phyloP scores from a whole-genome alignment of 1,140 invertebrate genomes.

The Drosophila sturtevanti region DNA sequence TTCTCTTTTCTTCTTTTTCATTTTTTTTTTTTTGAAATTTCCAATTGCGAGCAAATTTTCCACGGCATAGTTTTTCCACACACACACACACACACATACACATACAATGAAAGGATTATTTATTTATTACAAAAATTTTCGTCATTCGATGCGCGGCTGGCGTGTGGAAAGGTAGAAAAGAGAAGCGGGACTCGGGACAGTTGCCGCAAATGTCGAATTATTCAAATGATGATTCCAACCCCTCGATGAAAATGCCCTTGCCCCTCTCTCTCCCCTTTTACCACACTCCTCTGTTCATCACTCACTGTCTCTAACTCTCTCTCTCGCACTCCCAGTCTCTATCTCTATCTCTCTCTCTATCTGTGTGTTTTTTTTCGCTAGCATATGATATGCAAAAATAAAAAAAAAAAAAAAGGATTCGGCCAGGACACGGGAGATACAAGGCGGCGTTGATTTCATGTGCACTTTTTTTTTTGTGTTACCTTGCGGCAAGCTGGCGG shows the following conservation, averaged over 20 bases:
- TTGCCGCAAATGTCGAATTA: slow-evolving; percentile 77
- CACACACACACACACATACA: slow-evolving; percentile 38
- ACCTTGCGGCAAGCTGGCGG: slow-evolving; percentile 74
- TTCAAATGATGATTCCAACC: slow-evolving; percentile 80
- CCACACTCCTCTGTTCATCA: slow-evolving; percentile 3
- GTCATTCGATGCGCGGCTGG: slow-evolving; percentile 75
- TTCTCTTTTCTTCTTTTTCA: slow-evolving; percentile 54
- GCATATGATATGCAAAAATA: slow-evolving; percentile 68
- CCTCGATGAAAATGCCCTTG: slow-evolving; percentile 25
- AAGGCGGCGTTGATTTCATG: slow-evolving; percentile 68
- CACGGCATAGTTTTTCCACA: slow-evolving; percentile 57
- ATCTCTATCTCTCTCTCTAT: no score
- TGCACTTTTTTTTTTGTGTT: slow-evolving; percentile 67
- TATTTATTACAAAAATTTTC: slow-evolving; percentile 79
- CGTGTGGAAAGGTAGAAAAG: slow-evolving; percentile 71
- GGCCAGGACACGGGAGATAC: slow-evolving; percentile 62
- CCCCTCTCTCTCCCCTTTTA: slow-evolving; percentile 23
- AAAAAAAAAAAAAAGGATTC: slow-evolving; percentile 49
- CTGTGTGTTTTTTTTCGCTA: slow-evolving; percentile 1
- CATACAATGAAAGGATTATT: slow-evolving; percentile 66
- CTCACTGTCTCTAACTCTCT: slow-evolving; percentile 13
- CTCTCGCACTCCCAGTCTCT: slow-evolving; percentile 18
- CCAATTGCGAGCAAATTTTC: slow-evolving; percentile 77
- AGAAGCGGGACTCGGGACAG: slow-evolving; percentile 21
- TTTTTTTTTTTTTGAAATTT: slow-evolving; percentile 57